Conservation (phyloP, 1,140 invertebrate species). For the Delia radicum region DNA sequence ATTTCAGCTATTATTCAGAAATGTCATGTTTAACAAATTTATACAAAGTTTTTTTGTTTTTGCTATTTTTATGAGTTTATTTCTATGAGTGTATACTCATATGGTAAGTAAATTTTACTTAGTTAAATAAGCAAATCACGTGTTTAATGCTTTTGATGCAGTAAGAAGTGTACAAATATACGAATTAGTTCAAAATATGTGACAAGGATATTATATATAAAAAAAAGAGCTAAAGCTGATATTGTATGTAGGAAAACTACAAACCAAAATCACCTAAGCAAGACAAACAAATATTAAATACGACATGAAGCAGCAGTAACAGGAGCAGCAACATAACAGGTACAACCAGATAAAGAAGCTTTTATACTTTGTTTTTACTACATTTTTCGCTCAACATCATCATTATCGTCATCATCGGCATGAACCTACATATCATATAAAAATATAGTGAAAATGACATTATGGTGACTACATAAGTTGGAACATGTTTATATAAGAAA, state of each 20-base stretch:
- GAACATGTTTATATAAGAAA: background rate
- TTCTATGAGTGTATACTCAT: too few species aligned
- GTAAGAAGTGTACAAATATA: conserved; percentile 1
- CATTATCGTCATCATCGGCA: too few species aligned
- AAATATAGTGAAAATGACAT: background rate
- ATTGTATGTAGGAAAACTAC: background rate
- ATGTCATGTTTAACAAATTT: too few species aligned
- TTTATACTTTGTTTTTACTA: background rate
- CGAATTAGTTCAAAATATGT: conserved; percentile 9
- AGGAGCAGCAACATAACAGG: background rate
- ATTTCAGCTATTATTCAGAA: too few species aligned
- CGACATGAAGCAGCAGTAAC: background rate
- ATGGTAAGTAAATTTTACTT: background rate
- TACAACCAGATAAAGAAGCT: background rate
- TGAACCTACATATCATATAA: too few species aligned
- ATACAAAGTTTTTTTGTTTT: too few species aligned
- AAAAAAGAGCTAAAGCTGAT: background rate
- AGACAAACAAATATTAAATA: background rate
- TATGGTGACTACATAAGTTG: background rate
- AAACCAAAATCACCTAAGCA: background rate
- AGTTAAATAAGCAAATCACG: conserved; percentile 18
- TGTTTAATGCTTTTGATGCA: conserved; percentile 14
- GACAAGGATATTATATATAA: background rate
- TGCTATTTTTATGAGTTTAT: too few species aligned
- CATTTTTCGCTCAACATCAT: too few species aligned